Percentiles rank a stretch among this genome's conserved stretches.
Evolutionary conservation across 2,113 vertebrate species (phyloP).

Genomic region (Petromus typicus): DNA sequence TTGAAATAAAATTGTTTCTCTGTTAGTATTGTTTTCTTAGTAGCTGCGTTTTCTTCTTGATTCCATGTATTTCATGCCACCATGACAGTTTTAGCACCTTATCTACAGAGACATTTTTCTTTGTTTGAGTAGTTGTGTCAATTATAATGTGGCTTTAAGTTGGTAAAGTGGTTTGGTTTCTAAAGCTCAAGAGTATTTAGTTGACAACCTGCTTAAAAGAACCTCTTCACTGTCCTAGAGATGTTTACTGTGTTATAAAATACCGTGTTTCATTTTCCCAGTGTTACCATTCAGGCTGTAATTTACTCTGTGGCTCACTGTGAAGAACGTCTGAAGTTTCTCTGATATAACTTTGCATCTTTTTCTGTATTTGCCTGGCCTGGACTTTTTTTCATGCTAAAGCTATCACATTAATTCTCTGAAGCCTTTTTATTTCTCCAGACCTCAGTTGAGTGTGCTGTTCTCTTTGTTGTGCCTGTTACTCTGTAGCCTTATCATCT

Average conservation of each 20-base stretch:
- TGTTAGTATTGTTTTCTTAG: neutral
- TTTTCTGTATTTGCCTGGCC: neutral
- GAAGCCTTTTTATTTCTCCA: neutral
- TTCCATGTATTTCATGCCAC: neutral
- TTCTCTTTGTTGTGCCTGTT: slow-evolving; percentile 11
- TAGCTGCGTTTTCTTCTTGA: neutral
- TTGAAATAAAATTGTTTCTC: neutral
- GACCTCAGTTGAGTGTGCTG: neutral
- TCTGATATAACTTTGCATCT: neutral
- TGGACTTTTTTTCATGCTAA: slow-evolving; percentile 9
- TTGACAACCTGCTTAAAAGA: slow-evolving; percentile 9
- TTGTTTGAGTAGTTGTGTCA: slow-evolving; percentile 24
- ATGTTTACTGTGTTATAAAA: slow-evolving; percentile 9
- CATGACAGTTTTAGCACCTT: slow-evolving; percentile 30
- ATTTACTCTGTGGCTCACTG: neutral
- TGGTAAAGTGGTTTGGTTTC: slow-evolving; percentile 44
- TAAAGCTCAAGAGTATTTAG: slow-evolving; percentile 41
- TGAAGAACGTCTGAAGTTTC: slow-evolving; percentile 47
- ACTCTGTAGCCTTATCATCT: neutral
- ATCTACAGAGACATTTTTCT: neutral
- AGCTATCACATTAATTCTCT: neutral
- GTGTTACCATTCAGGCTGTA: neutral
- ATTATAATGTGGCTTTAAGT: neutral
- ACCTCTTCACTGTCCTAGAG: neutral
- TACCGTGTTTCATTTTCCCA: slow-evolving; percentile 12